Base-by-base conservation (phyloP, 2,888 invertebrate species). In the Adela reaumurella region DNA sequence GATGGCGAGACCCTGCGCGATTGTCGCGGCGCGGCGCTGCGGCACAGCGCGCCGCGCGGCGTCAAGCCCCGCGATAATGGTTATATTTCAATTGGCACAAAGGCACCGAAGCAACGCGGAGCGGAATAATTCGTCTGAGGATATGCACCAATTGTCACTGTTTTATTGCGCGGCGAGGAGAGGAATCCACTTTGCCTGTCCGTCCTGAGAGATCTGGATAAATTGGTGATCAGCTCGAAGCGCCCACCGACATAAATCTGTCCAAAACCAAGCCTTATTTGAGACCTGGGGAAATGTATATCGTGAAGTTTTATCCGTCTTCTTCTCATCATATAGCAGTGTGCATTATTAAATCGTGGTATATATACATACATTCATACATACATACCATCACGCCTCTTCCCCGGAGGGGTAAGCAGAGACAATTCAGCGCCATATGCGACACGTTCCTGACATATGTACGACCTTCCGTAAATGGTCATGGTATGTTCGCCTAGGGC, bases 121-220 rank as follows among this genome's bases (percentile, higher is more conserved):
- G 6, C 60, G 59, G 69, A 71, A 74, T 77, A 77, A 77, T 77
- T 77, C 76, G 73, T 72, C 65, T 14, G 68, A 62, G 68, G 68
- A 74, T 77, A 77, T 77, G 78, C 77, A 76, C 77, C 76, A 77
- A 77, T 77, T 74, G 77, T 70, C 77, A 74, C 77, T 61, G 68
- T 74, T 71, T 73, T 76, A 35, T 35, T 35, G 35, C 35, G 24
- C 5, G 24, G 4, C 35, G 14, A 14, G 35, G 11, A 35, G 11
- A 14, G 35, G 35, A 35, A 35, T 35, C 35, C 35, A 14, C 35
- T 14, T 8, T 8, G 35, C 35, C 35, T 35, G 35, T 35, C 35
- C 35, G 35, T 14, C 35, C 8, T 24, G 24, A 24, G 35, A 14
- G 35, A 35, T 35, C 35, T 8, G 11, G 35, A 35, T 8, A 35